Base-by-base conservation (phyloP, 2,797 vertebrate genomes). In the Phoeniculus purpureus region DNA sequence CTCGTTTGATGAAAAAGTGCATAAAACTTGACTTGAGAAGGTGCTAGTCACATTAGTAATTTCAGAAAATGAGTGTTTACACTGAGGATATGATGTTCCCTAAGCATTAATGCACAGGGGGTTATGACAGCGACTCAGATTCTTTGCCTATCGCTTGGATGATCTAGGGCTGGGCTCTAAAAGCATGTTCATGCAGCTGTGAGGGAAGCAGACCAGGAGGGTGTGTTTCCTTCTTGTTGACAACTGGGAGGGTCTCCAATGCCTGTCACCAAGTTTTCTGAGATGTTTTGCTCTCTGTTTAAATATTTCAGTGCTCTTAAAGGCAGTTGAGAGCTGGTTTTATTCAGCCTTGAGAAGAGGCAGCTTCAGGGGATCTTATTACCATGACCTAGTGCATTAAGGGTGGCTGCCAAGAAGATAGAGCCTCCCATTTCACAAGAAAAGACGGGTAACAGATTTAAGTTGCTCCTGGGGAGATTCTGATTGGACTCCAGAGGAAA, bases 191-290 rank as follows among this genome's bases (percentile, higher is more conserved):
- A 48, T 78, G 66, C 89, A 87, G 87, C 93, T 94, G 77, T 3
- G 23, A 87, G 70, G 64, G 34, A 55, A 62, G 15, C 4, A 3
- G 19, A 67, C 18, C 80, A n/a, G 66, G 37, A 91, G 87, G 90
- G 87, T 59, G 79, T 89, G 87, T 81, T 75, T 91, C 48, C 74
- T 59, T 58, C 85, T 81, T 27, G n/a, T 43, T 68, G 79, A 83
- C 91, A 93, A 77, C 85, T 94, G 85, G 66, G 51, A 66, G 14
- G 77, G 32, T 67, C 64, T 74, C 75, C 31, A 6, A 19, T 54
- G 72, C 8, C 58, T 52, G 5, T 4, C 18, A 83, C n/a, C 48
- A 78, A 61, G 29, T 75, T 64, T 81, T 82, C 50, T 4, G 47
- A 68, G 37, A 51, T 20, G 51, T 15, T 75, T 73, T 31, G 25